Percentiles rank a stretch among this genome's conserved stretches.
These are phyloP conservation scores for Phrynocephalus guinanensis DNA, from an alignment of 2,797 vertebrate species.

Conservation along the genomic window DNA sequence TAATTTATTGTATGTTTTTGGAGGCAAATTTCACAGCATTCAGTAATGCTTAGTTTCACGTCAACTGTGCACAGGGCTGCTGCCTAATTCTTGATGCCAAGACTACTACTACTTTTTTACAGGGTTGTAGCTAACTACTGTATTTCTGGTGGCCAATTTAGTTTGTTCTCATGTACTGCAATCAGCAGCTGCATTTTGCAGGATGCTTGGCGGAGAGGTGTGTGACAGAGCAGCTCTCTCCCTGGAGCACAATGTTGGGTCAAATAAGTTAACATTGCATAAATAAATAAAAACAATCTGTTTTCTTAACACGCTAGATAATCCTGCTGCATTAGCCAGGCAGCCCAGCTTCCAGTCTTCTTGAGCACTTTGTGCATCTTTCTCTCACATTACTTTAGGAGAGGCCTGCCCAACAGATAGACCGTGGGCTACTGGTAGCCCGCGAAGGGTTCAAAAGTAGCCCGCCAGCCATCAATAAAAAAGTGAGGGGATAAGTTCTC, in stretches of 20 bases:
- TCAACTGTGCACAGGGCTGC: neutral
- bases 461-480: no score
- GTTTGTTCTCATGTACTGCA: constrained; percentile 33
- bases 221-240: constrained; percentile 17
- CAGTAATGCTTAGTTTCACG: neutral
- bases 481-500: no score
- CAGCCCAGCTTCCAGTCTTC: neutral
- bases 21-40: neutral
- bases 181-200: constrained; percentile 33
- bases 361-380: neutral
- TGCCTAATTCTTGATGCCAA: neutral
- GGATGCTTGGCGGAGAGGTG: neutral
- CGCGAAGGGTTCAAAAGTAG: no score
- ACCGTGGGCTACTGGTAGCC: no score
- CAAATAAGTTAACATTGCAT: constrained; percentile 13
- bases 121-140: constrained; percentile 11
- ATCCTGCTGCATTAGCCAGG: neutral
- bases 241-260: constrained; percentile 37
- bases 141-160: constrained; percentile 49
- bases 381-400: neutral
- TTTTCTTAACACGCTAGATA: constrained; percentile 22
- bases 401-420: no score
- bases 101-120: neutral
- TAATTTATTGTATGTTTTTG: neutral
- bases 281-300: constrained; percentile 6